Percentiles rank a stretch among this genome's conserved stretches.
Evolutionary conservation across 2,888 invertebrate genomes (phyloP).

Genomic region (Orthonevra nobilis): DNA sequence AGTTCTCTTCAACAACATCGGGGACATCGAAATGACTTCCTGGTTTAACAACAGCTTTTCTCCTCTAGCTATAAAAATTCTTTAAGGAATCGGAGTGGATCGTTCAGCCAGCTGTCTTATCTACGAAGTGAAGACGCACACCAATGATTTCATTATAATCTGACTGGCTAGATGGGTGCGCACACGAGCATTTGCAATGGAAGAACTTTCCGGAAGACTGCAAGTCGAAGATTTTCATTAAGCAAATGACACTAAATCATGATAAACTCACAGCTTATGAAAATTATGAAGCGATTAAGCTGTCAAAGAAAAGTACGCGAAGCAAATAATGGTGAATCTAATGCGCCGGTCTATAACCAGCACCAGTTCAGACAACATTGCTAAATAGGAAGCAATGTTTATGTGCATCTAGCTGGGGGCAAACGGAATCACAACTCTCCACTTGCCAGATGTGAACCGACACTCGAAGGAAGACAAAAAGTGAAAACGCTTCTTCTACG

Average conservation of each 20-base stretch:
- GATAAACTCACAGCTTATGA: slow-evolving; percentile 45
- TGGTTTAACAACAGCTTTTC: slow-evolving; percentile 19
- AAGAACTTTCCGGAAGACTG: slow-evolving; percentile 19
- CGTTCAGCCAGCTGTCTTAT: slow-evolving; percentile 1
- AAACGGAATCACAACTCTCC: neutral
- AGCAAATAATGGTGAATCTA: slow-evolving; percentile 48
- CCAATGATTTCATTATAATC: too few species aligned
- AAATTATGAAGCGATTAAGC: slow-evolving; percentile 49
- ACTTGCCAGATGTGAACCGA: neutral
- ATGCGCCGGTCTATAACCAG: slow-evolving; percentile 19
- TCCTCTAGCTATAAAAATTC: slow-evolving; percentile 19
- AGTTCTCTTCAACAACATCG: neutral
- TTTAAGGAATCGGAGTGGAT: slow-evolving; percentile 22
- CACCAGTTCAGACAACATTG: slow-evolving; percentile 22
- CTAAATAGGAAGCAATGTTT: slow-evolving; percentile 35
- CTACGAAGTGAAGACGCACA: slow-evolving; percentile 13
- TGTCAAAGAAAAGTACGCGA: slow-evolving; percentile 34
- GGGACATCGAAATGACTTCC: slow-evolving; percentile 48
- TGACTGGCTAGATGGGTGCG: too few species aligned
- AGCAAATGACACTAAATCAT: slow-evolving; percentile 61
- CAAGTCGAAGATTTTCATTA: slow-evolving; percentile 56
- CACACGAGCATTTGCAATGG: neutral
- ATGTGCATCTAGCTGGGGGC: slow-evolving; percentile 22
- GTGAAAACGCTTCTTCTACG: slow-evolving; percentile 40
- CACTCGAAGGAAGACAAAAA: slow-evolving; percentile 16